Evolutionary conservation across 2,797 vertebrate species (phyloP).

Genomic region (Sternotherus odoratus): DNA sequence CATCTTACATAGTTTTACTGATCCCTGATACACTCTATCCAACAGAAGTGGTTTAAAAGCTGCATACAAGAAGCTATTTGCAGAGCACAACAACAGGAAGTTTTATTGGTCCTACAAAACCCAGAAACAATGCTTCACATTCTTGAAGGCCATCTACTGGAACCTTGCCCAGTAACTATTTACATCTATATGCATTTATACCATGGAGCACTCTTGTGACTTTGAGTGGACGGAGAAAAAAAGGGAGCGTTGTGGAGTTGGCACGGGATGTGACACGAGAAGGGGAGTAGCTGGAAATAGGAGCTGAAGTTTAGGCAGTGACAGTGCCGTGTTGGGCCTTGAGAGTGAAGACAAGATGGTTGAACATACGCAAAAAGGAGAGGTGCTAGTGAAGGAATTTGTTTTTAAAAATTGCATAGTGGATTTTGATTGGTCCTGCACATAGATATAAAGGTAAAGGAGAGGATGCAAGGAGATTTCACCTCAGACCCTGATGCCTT

Average conservation of each 20-base stretch:
- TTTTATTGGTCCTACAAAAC: neutral
- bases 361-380: neutral
- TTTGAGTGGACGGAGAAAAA: neutral
- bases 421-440: neutral
- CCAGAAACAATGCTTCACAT: neutral
- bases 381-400: neutral
- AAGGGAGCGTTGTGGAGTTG: neutral
- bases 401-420: neutral
- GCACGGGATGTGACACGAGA: neutral
- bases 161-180: neutral
- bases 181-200: accelerated
- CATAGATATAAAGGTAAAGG: neutral
- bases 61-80: neutral
- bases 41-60: constrained; percentile 14
- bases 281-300: neutral
- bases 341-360: neutral
- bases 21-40: constrained; percentile 14
- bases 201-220: neutral
- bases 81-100: neutral
- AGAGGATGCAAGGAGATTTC: neutral
- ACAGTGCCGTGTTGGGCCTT: neutral
- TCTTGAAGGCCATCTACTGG: neutral
- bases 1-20: constrained; percentile 9
- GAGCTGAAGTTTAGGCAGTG: neutral
- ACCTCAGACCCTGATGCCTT: neutral